These are phyloP conservation scores for Tokudaia muenninki DNA, from an alignment of 2,797 vertebrate species.

Conservation along the genomic window DNA sequence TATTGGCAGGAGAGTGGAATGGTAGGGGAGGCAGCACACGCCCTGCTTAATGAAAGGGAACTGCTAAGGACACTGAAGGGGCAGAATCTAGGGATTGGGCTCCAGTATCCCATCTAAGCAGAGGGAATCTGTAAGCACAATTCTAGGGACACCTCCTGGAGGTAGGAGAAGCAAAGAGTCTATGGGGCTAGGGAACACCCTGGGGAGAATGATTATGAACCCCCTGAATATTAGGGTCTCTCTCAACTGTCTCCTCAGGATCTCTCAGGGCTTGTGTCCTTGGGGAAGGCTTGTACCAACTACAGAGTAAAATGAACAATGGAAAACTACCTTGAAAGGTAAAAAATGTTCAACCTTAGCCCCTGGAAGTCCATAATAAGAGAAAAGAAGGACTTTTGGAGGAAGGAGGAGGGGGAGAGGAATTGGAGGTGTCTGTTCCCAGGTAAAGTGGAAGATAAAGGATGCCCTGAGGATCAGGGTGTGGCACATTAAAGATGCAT, in stretches of 20 bases:
- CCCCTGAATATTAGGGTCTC: background rate
- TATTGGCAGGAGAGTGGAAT: background rate
- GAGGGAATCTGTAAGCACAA: background rate
- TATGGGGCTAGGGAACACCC: background rate
- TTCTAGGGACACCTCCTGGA: accelerated
- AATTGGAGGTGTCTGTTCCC: background rate
- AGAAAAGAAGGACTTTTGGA: background rate
- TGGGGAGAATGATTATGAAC: background rate
- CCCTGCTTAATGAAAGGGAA: too few species aligned
- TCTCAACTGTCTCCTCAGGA: background rate
- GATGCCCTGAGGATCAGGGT: background rate
- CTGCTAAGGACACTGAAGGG: too few species aligned
- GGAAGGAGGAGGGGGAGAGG: too few species aligned
- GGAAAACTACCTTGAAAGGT: accelerated
- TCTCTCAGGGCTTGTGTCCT: too few species aligned
- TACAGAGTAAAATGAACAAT: background rate
- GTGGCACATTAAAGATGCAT: background rate
- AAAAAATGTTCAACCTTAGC: background rate
- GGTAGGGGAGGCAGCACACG: background rate
- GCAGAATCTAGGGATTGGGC: background rate
- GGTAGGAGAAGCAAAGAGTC: background rate
- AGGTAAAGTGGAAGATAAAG: constrained; percentile 1
- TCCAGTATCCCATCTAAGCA: background rate
- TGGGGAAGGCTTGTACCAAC: background rate
- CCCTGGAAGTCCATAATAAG: accelerated